Conservation (phyloP, 2,888 invertebrate species). For the Thera obeliscata region DNA sequence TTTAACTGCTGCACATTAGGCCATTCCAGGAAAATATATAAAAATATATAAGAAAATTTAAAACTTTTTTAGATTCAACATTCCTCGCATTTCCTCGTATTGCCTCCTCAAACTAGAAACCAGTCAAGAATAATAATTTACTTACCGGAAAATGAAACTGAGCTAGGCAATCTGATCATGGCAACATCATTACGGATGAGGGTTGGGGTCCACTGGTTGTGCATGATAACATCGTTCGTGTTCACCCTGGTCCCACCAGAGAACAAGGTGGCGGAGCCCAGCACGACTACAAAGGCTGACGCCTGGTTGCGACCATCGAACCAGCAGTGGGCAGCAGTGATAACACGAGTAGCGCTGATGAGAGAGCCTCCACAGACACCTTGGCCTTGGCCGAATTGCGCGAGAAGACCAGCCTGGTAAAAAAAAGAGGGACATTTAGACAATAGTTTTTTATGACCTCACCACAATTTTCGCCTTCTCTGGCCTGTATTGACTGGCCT, state of each 20-base stretch:
- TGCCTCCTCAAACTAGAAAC: too few relatives aligned
- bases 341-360: conserved; percentile 40
- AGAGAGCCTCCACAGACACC: conserved; percentile 62
- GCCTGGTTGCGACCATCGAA: conserved; percentile 59
- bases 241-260: conserved; percentile 57
- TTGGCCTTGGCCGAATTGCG: conserved; percentile 23
- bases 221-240: conserved; percentile 51
- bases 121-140: neutral
- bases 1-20: too few relatives aligned
- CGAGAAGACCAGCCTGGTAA: conserved; percentile 53
- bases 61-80: too few relatives aligned
- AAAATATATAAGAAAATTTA: too few relatives aligned
- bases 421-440: neutral
- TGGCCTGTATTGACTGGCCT: too few relatives aligned
- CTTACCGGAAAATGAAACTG: conserved; percentile 41
- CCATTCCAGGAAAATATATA: too few relatives aligned
- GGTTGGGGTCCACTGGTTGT: conserved; percentile 53
- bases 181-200: conserved; percentile 59
- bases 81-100: too few relatives aligned
- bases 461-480: too few relatives aligned
- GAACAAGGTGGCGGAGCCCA: conserved; percentile 59
- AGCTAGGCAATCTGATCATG: conserved; percentile 44
- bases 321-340: conserved; percentile 65
- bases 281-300: conserved; percentile 53
- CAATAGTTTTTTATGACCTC: too few relatives aligned